These are phyloP conservation scores for Petromus typicus DNA, from an alignment of 2,113 vertebrate genomes.

Conservation along the genomic window DNA sequence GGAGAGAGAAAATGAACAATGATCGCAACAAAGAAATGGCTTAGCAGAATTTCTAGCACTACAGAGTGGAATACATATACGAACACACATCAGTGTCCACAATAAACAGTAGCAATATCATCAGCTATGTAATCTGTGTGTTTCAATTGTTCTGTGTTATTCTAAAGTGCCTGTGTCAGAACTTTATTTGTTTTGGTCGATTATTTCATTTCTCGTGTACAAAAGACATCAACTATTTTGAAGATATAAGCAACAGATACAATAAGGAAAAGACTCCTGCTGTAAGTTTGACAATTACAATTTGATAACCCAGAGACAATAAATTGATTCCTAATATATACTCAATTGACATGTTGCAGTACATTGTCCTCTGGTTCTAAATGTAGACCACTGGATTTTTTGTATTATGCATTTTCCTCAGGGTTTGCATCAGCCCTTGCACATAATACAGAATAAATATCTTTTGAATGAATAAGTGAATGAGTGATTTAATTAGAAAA, in stretches of 20 bases:
- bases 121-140: not conserved
- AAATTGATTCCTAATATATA: conserved; percentile 38
- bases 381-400: not conserved
- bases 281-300: conserved; percentile 39
- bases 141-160: not conserved
- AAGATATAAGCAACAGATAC: not conserved
- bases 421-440: not conserved
- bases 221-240: too few relatives aligned
- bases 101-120: not conserved
- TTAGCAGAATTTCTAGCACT: not conserved
- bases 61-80: not conserved
- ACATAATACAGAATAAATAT: conserved; percentile 35
- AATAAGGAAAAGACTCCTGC: conserved; percentile 45
- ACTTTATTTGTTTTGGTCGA: not conserved
- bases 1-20: not conserved
- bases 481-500: conserved; percentile 10
- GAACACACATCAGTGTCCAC: not conserved
- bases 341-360: not conserved
- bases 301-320: conserved; percentile 18
- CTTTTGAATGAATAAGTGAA: not conserved
- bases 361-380: not conserved
- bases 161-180: conserved; percentile 32
- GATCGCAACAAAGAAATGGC: not conserved
- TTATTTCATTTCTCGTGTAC: conserved; percentile 47
- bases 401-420: conserved; percentile 46